These are phyloP conservation scores for Tenthredo scrophulariae DNA, from an alignment of 2,888 invertebrate genomes.

Conservation along the genomic window DNA sequence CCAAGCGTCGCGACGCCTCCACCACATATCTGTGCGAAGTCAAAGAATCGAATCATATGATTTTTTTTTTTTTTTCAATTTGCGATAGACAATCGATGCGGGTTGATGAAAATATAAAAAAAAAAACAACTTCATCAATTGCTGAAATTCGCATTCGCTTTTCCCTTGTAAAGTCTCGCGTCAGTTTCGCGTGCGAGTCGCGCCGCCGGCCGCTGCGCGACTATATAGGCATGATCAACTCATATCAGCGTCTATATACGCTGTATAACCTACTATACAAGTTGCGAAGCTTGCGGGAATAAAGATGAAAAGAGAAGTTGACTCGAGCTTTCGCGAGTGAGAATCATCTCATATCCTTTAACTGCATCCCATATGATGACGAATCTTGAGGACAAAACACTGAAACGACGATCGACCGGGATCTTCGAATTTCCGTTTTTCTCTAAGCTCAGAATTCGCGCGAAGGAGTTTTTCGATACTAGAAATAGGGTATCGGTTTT, in stretches of 20 bases:
- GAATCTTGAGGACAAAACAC: neutral
- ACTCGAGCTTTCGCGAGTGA: neutral
- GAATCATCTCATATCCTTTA: neutral
- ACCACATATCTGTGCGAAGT: neutral
- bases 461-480: neutral
- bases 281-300: neutral
- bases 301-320: neutral
- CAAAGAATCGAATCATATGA: neutral
- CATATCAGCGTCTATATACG: neutral
- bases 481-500: neutral
- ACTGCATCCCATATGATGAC: too few relatives aligned
- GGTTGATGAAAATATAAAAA: neutral
- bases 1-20: conserved; percentile 7
- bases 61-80: too few relatives aligned
- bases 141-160: neutral
- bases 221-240: neutral
- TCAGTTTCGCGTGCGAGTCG: neutral
- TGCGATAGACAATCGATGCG: neutral
- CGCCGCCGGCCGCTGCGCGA: too few relatives aligned
- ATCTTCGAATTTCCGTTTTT: neutral
- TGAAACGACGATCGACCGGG: neutral
- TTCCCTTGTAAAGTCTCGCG: neutral
- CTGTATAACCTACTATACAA: neutral
- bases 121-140: neutral
- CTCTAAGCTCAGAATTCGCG: neutral